phyloP scores from a whole-genome alignment of 2,797 vertebrate genomes.

The Synanceia verrucosa region DNA sequence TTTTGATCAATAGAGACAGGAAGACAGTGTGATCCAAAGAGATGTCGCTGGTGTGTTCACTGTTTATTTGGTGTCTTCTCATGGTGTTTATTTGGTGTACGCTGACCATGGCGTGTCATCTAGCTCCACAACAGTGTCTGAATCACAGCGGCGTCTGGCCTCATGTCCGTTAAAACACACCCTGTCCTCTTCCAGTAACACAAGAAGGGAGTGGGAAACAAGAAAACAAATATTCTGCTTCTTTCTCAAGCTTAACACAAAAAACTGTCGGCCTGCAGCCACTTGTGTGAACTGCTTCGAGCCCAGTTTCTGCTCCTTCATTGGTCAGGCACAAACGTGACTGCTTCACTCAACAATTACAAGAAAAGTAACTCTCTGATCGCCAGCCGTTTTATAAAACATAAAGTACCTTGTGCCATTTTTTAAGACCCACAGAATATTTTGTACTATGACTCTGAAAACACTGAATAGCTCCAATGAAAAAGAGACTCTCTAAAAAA shows the following conservation, averaged over 20 bases:
- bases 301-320: no score
- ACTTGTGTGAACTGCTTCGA: no score
- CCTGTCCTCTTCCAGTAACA: constrained; percentile 46
- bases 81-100: background rate
- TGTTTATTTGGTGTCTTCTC: constrained; percentile 33
- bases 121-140: constrained; percentile 17
- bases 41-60: background rate
- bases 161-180: constrained; percentile 2
- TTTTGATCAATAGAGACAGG: background rate
- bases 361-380: no score
- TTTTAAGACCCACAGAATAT: no score
- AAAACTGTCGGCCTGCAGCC: no score
- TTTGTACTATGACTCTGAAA: no score
- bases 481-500: no score
- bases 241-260: background rate
- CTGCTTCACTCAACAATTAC: no score
- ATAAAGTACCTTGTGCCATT: no score
- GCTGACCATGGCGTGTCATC: constrained; percentile 30
- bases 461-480: no score
- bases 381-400: no score
- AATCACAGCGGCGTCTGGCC: constrained; percentile 39
- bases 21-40: background rate
- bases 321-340: no score
- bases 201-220: background rate
- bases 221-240: constrained; percentile 11